phyloP scores from a whole-genome alignment of 2,888 invertebrate genomes.

The Asteroscopus sphinx region DNA sequence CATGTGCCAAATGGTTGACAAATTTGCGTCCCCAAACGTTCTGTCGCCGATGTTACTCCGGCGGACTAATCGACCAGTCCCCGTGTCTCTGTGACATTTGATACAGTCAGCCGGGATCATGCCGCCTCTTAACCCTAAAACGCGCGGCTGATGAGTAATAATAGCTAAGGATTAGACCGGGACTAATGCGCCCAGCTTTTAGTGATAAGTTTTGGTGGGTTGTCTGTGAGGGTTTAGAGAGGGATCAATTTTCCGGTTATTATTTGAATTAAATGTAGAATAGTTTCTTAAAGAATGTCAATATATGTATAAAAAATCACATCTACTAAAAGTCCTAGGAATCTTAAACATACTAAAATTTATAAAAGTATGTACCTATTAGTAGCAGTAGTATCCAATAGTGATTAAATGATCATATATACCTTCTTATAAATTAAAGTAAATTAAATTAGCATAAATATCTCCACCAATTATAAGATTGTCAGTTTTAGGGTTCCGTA shows the following conservation, averaged over 20 bases:
- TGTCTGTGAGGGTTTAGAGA: constrained; percentile 15
- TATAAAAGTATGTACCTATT: too few relatives aligned
- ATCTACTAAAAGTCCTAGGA: too few relatives aligned
- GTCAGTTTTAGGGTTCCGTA: too few relatives aligned
- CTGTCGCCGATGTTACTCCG: constrained; percentile 32
- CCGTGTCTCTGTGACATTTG: constrained; percentile 82
- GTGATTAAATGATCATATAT: too few relatives aligned
- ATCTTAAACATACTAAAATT: too few relatives aligned
- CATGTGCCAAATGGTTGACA: not conserved
- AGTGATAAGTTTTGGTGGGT: constrained; percentile 46
- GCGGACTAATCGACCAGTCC: constrained; percentile 72
- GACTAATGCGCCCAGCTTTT: constrained; percentile 56
- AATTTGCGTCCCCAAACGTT: constrained; percentile 8
- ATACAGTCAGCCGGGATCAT: constrained; percentile 78
- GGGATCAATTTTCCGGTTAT: constrained; percentile 5
- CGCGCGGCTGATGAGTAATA: constrained; percentile 79
- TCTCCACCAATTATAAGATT: too few relatives aligned
- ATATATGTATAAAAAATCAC: too few relatives aligned
- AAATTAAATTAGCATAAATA: too few relatives aligned
- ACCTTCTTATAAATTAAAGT: too few relatives aligned
- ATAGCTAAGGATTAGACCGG: constrained; percentile 79
- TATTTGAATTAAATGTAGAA: not conserved
- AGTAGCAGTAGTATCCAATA: too few relatives aligned
- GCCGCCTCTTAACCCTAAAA: constrained; percentile 83
- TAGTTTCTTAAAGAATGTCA: too few relatives aligned